These are phyloP conservation scores for Ceryle rudis DNA, from an alignment of 2,797 vertebrate genomes.

Conservation along the genomic window DNA sequence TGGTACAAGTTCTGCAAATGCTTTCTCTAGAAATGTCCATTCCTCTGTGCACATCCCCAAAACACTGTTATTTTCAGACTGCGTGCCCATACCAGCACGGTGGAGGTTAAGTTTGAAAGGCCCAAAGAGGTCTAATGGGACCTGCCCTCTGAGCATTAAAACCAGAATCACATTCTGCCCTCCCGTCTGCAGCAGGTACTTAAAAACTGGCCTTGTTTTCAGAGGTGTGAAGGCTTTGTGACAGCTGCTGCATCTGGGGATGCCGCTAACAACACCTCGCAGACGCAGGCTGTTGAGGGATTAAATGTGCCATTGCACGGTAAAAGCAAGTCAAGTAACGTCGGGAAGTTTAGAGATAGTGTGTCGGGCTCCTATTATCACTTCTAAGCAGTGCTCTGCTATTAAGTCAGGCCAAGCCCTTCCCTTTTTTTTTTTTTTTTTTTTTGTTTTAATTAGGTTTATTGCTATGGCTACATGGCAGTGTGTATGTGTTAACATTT, in stretches of 20 bases:
- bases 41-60: rapidly evolving
- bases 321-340: background rate
- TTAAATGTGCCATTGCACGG: background rate
- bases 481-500: background rate
- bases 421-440: too few species aligned
- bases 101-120: background rate
- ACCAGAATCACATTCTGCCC: background rate
- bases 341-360: background rate
- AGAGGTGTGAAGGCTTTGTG: background rate
- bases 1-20: background rate
- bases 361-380: background rate
- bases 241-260: background rate
- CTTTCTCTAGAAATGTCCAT: rapidly evolving
- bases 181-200: background rate
- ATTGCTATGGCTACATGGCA: background rate
- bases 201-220: background rate
- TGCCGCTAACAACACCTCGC: background rate
- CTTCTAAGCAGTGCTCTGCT: background rate
- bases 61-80: background rate
- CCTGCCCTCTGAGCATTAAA: background rate
- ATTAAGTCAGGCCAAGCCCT: background rate
- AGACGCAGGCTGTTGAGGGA: background rate
- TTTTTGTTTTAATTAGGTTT: background rate
- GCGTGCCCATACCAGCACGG: background rate
- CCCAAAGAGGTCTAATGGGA: background rate